Conservation (phyloP, 2,888 invertebrate species). For the Perizoma flavofasciatum region DNA sequence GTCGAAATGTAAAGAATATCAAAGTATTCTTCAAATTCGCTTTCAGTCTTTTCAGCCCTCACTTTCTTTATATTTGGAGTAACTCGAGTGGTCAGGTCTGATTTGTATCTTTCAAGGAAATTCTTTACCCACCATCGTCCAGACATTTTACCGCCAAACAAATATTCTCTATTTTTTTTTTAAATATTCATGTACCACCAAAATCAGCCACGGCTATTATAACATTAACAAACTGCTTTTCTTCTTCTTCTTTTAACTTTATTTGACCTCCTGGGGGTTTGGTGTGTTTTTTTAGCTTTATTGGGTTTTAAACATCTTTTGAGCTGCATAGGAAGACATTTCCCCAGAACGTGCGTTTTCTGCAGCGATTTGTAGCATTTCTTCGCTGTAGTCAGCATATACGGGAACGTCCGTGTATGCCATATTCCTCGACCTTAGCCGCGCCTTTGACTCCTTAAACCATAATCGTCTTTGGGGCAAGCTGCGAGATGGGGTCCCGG, state of each 20-base stretch:
- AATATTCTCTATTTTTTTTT: too few relatives aligned
- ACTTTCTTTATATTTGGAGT: too few relatives aligned
- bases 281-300: constrained; percentile 6
- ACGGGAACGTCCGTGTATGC: too few relatives aligned
- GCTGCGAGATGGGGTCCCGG: too few relatives aligned
- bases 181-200: constrained; percentile 5
- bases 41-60: too few relatives aligned
- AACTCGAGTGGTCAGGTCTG: too few relatives aligned
- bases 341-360: background rate
- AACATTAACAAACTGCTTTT: constrained; percentile 3
- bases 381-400: background rate
- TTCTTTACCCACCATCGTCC: constrained; percentile 1
- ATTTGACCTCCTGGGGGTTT: background rate
- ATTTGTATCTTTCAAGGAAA: too few relatives aligned
- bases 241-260: constrained; percentile 1
- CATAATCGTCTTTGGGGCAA: too few relatives aligned
- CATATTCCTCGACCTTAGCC: too few relatives aligned
- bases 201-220: constrained; percentile 1
- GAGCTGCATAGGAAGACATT: constrained; percentile 4
- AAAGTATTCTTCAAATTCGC: background rate
- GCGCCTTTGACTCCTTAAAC: too few relatives aligned
- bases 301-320: background rate
- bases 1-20: constrained; percentile 2
- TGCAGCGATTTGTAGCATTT: constrained; percentile 1
- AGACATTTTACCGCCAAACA: constrained; percentile 7